Base-by-base conservation (phyloP, 2,888 invertebrate genomes). In the Tridacna gigas region DNA sequence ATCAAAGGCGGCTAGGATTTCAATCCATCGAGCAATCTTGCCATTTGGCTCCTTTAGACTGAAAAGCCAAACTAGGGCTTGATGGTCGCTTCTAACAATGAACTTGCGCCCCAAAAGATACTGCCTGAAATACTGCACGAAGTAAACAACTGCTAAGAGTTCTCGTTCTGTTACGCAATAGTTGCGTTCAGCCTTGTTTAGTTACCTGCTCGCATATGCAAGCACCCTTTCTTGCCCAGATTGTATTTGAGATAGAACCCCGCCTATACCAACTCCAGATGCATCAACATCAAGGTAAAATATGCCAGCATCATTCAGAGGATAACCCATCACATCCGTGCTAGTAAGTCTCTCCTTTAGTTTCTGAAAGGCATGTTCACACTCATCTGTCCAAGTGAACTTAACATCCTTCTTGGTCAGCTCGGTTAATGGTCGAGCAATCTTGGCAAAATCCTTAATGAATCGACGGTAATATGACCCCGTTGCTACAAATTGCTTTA, bases 401-500 rank as follows among this genome's bases (percentile, higher is more conserved):
- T 15, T 28, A 28, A 11, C 48, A 22, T 48, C 65, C 20, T 76
- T 76, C 45, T 66, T 60, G 37, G 67, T 75, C 18, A 56, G 69
- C 20, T 28, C 75, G 12, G 26, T 48, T n/a, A 75, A 28, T 4
- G 67, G 74, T n/a, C 60, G 15, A 22, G 67, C 80, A 4, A 65
- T 65, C 26, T 65, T 60, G 0, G 75, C 66, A 26, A 56, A 75
- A 63, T 67, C 60, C n/a, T 47, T 77, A 0, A 80, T n/a, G 25
- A 74, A 67, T 56, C 71, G 20, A 47, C 76, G 22, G 63, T 67
- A 77, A 51, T 67, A 77, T 1, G 67, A 77, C n/a, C 77, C 51
- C 65, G 56, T 67, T 78, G 84, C 79, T 11, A 74, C 74, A 28
- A 79, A 65, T 63, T 79, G 79, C 37, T 79, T 79, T 12, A 74